Percentiles rank a stretch among this genome's conserved stretches.
phyloP scores from a whole-genome alignment of 2,888 invertebrate species.

The Polymixis flavicincta region DNA sequence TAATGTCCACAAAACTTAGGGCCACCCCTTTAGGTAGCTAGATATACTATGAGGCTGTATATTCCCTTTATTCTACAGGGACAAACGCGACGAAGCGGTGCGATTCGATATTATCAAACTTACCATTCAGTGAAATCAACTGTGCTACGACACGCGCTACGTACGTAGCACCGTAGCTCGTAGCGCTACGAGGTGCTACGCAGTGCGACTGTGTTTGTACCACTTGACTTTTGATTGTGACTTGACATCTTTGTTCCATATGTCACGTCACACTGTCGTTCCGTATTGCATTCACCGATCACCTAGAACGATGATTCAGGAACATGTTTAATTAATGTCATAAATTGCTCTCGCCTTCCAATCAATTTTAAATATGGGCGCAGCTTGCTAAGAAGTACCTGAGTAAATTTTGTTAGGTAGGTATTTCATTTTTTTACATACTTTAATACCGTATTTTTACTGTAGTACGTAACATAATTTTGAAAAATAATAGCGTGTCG shows the following conservation, averaged over 20 bases:
- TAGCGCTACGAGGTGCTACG: slow-evolving; percentile 45
- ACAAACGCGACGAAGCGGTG: slow-evolving; percentile 10
- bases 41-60: slow-evolving; percentile 26
- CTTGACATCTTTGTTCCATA: background rate
- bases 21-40: slow-evolving; percentile 61
- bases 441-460: background rate
- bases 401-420: slow-evolving; percentile 22
- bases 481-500: background rate
- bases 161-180: slow-evolving; percentile 37
- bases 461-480: background rate
- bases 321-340: slow-evolving; percentile 71
- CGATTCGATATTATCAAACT: slow-evolving; percentile 33
- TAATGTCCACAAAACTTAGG: slow-evolving; percentile 77
- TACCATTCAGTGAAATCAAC: slow-evolving; percentile 50
- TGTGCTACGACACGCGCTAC: slow-evolving; percentile 32
- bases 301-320: slow-evolving; percentile 52
- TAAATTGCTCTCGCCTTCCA: slow-evolving; percentile 69
- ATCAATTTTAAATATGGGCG: slow-evolving; percentile 68
- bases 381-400: slow-evolving; percentile 29
- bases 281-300: background rate
- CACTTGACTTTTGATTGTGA: slow-evolving; percentile 12
- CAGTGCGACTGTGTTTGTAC: background rate
- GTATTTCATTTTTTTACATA: slow-evolving; percentile 24
- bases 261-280: background rate
- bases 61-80: slow-evolving; percentile 41